A percentile compares a stretch with the other conserved stretches of the same genome.
These are phyloP conservation scores for Eutrigla gurnardus DNA, from an alignment of 2,797 vertebrate species.

Conservation along the genomic window DNA sequence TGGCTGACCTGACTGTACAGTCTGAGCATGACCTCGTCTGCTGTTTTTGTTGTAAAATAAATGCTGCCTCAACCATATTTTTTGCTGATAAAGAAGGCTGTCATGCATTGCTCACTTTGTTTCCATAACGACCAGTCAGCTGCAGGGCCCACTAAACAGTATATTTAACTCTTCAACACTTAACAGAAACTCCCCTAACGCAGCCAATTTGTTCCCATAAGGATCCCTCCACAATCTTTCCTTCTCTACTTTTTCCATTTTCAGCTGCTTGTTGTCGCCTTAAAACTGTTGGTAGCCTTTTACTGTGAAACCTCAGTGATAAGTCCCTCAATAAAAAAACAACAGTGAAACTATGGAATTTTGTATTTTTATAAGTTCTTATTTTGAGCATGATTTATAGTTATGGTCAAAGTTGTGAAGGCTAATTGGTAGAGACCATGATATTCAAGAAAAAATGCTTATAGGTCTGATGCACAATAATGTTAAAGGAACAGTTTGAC, in stretches of 20 bases:
- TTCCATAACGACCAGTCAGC: slow-evolving; percentile 63
- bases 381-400: background rate
- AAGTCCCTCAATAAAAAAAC: slow-evolving; percentile 15
- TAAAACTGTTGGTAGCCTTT: slow-evolving; percentile 30
- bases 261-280: slow-evolving; percentile 47
- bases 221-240: slow-evolving; percentile 54
- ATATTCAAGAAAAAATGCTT: background rate
- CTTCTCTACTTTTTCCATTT: slow-evolving; percentile 63
- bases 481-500: background rate
- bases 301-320: slow-evolving; percentile 36
- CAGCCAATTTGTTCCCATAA: slow-evolving; percentile 62
- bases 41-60: slow-evolving; percentile 36
- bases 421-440: background rate
- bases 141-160: slow-evolving; percentile 63
- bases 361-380: background rate
- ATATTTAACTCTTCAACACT: slow-evolving; percentile 65
- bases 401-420: background rate
- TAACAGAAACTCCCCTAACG: slow-evolving; percentile 57
- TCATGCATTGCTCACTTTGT: slow-evolving; percentile 67
- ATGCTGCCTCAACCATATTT: slow-evolving; percentile 57
- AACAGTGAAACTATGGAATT: background rate
- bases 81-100: slow-evolving; percentile 59
- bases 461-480: background rate
- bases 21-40: slow-evolving; percentile 18
- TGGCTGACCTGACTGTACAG: slow-evolving; percentile 30